phyloP scores from a whole-genome alignment of 2,888 invertebrate species.

The Drosophila neotestacea region DNA sequence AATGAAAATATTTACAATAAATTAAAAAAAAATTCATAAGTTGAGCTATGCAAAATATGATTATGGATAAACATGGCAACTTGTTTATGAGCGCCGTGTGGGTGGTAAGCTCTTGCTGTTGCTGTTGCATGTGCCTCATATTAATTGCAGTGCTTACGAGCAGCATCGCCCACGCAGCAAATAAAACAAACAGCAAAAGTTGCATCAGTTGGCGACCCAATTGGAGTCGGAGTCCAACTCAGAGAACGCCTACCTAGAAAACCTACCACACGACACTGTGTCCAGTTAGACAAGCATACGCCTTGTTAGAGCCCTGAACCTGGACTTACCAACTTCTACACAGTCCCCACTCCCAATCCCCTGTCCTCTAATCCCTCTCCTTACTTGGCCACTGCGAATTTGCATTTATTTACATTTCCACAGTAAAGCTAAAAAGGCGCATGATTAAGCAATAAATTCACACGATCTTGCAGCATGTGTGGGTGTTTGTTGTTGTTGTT shows the following conservation, averaged over 20 bases:
- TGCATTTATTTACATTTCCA: slow-evolving; percentile 64
- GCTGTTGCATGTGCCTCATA: slow-evolving; percentile 55
- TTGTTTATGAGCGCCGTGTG: slow-evolving; percentile 32
- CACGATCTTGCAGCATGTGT: slow-evolving; percentile 53
- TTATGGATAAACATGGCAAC: slow-evolving; percentile 10
- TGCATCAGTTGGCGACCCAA: slow-evolving; percentile 61
- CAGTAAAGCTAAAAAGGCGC: slow-evolving; percentile 46
- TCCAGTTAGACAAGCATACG: slow-evolving; percentile 61
- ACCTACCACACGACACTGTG: slow-evolving; percentile 36
- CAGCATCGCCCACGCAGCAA: slow-evolving; percentile 55
- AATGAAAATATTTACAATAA: not conserved
- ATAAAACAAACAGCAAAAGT: slow-evolving; percentile 56
- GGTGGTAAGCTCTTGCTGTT: slow-evolving; percentile 52
- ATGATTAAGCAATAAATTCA: slow-evolving; percentile 77
- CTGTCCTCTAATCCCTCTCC: not conserved
- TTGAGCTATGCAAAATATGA: slow-evolving; percentile 8
- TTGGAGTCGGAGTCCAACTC: slow-evolving; percentile 29
- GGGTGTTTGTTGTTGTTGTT: slow-evolving; percentile 33
- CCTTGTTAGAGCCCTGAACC: slow-evolving; percentile 57
- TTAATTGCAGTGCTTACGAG: slow-evolving; percentile 69
- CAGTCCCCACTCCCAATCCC: not conserved
- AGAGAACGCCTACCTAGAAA: slow-evolving; percentile 48
- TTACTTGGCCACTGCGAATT: slow-evolving; percentile 25
- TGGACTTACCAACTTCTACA: slow-evolving; percentile 16
- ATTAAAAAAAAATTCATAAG: not conserved